Evolutionary conservation across 2,113 vertebrate species (phyloP).

Genomic region (Colistium nudipinnis): DNA sequence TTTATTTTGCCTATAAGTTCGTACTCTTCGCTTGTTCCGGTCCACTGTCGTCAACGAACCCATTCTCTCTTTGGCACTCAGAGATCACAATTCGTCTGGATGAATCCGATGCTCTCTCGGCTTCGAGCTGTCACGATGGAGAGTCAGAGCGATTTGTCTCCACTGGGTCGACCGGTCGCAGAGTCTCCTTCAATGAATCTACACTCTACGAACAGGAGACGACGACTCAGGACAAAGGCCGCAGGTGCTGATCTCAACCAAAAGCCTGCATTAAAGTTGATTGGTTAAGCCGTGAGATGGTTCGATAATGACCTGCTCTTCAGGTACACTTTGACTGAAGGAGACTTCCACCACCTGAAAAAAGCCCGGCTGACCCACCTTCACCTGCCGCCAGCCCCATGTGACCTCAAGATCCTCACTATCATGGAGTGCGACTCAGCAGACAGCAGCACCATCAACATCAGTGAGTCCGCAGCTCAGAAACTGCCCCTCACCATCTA

Average conservation of each 20-base stretch:
- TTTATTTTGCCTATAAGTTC: background rate
- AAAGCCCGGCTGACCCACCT: constrained; percentile 94
- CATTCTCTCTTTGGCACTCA: constrained; percentile 58
- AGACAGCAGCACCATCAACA: constrained; percentile 83
- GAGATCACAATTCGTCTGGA: constrained; percentile 90
- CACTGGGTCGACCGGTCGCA: constrained; percentile 85
- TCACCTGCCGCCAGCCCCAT: constrained; percentile 80
- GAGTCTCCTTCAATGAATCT: constrained; percentile 96
- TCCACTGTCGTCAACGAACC: constrained; percentile 1
- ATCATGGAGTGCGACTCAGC: constrained; percentile 94
- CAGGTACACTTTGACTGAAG: constrained; percentile 97
- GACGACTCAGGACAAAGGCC: constrained; percentile 90
- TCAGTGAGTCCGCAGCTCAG: constrained; percentile 72
- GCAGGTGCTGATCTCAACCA: constrained; percentile 81
- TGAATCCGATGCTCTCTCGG: constrained; percentile 86
- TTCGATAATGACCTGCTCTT: background rate
- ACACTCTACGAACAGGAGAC: constrained; percentile 91
- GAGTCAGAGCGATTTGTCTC: constrained; percentile 90
- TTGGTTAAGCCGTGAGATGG: background rate
- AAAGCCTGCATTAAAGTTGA: background rate
- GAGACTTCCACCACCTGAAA: constrained; percentile 97
- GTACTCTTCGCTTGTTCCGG: background rate
- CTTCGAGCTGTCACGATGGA: constrained; percentile 83
- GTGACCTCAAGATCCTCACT: constrained; percentile 93
- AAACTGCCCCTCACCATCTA: constrained; percentile 90